Evolutionary conservation across 2,797 vertebrate species (phyloP).

Genomic region (Pipistrellus pipistrellus): DNA sequence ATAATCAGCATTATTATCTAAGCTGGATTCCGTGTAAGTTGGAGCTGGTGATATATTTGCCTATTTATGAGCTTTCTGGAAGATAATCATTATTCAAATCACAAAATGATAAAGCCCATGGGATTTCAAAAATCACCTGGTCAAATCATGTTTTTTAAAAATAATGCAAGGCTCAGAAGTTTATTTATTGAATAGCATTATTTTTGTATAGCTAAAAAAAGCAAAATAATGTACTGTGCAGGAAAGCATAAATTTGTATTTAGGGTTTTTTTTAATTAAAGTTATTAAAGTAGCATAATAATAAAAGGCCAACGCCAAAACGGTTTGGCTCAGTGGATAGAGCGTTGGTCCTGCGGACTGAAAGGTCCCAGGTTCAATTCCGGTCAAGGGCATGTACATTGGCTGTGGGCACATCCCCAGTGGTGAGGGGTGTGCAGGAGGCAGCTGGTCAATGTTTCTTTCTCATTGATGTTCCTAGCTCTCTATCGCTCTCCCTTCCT

Average conservation of each 20-base stretch:
- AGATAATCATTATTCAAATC: neutral
- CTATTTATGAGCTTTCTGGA: neutral
- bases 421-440: too few relatives aligned
- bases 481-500: too few relatives aligned
- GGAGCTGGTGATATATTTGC: neutral
- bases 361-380: too few relatives aligned
- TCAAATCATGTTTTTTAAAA: neutral
- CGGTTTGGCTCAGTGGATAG: too few relatives aligned
- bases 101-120: neutral
- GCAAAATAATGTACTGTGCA: neutral
- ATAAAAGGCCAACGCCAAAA: too few relatives aligned
- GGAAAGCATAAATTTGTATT: neutral
- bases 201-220: neutral
- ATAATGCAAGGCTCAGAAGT: neutral
- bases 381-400: too few relatives aligned
- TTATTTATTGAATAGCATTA: neutral
- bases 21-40: neutral
- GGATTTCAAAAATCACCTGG: conserved; percentile 22
- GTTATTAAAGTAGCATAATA: too few relatives aligned
- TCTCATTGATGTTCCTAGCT: too few relatives aligned
- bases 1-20: neutral
- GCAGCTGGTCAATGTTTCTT: too few relatives aligned
- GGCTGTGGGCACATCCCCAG: too few relatives aligned
- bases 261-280: neutral
- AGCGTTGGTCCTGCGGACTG: too few relatives aligned